Evolutionary conservation across 53 echinoderm and acorn worm genomes (phyloP), one percentile per base, ranked within the genome.

Genomic region (Luidia sarsii): DNA sequence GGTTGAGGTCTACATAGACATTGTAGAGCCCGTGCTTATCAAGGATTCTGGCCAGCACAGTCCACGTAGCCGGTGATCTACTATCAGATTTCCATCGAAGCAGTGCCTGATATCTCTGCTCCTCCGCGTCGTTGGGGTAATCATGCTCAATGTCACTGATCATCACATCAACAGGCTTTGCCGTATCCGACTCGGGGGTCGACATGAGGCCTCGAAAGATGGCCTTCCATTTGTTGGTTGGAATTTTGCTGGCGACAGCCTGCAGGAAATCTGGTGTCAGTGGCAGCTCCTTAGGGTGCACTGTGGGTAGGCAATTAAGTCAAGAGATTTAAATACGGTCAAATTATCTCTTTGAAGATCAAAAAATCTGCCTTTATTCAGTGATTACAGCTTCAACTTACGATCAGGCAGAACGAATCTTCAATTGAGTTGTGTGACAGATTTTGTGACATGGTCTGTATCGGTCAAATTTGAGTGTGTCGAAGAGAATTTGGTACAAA

Each of bases 81-180:
- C 38, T 85, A 29, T 2, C 28, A 16, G 33, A 19, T 32, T 39
- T 49, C 85, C 75, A 85, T 34, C 75, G 63, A 4, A 2, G 1
- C 7, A 85, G 53, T 2, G 52, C 51, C 37, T 85, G 73, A 25
- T 63, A 85, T 4, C 18, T 85, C 37, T 28, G 28, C 30, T 85
- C 85, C 3, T 22, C 22, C 16, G 60, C 23, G 37, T 30, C 33
- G 2, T 45, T 31, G 48, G 15, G 0, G 32, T 43, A n/a, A 46
- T 71, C 35, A 23, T 73, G 33, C 65, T 65, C 39, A 15, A 53
- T 53, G n/a, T 67, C 39, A 50, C 51, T 54, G 15, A 81, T 79
- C 24, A 72, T 22, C 21, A 56, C 57, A 4, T 72, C 72, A 7
- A 55, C 72, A 35, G 63, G 11, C 11, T 11, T 11, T 7, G 41